A percentile compares a stretch with the other conserved stretches of the same genome.
Evolutionary conservation across 2,888 invertebrate species (phyloP).

Genomic region (Dugesia japonica): DNA sequence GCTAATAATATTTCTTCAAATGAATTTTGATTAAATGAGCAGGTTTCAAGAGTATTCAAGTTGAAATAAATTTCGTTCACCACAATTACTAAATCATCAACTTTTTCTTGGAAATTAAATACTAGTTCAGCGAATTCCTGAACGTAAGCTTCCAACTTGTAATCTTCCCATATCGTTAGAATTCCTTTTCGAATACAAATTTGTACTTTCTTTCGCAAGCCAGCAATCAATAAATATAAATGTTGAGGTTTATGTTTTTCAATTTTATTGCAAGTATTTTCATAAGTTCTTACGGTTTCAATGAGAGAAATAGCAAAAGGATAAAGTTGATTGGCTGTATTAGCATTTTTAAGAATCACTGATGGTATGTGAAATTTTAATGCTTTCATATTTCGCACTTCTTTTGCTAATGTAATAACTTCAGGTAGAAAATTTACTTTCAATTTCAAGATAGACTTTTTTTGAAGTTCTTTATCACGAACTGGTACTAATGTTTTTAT

Average conservation of each 20-base stretch:
- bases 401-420: constrained; percentile 90
- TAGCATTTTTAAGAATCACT: constrained; percentile 93
- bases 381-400: constrained; percentile 79
- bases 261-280: constrained; percentile 37
- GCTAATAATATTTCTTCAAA: constrained; percentile 71
- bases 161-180: constrained; percentile 91
- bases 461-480: constrained; percentile 38
- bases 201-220: constrained; percentile 78
- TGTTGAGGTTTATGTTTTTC: constrained; percentile 38
- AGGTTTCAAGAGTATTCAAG: constrained; percentile 80
- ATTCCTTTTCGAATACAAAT: constrained; percentile 76
- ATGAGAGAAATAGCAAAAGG: constrained; percentile 95
- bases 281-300: constrained; percentile 76
- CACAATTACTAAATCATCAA: constrained; percentile 78
- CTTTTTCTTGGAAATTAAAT: constrained; percentile 74
- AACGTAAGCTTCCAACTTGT: constrained; percentile 89
- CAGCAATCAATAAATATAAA: constrained; percentile 81
- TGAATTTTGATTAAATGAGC: constrained; percentile 79
- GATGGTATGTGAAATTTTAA: constrained; percentile 87
- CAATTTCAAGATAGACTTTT: constrained; percentile 47
- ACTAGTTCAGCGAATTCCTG: constrained; percentile 84
- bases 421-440: constrained; percentile 87
- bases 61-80: constrained; percentile 70
- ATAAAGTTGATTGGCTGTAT: constrained; percentile 90
- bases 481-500: background rate